Base-by-base conservation (phyloP, 37 sponge, comb jelly and placozoan species). In the Lycopodina hypogea region DNA sequence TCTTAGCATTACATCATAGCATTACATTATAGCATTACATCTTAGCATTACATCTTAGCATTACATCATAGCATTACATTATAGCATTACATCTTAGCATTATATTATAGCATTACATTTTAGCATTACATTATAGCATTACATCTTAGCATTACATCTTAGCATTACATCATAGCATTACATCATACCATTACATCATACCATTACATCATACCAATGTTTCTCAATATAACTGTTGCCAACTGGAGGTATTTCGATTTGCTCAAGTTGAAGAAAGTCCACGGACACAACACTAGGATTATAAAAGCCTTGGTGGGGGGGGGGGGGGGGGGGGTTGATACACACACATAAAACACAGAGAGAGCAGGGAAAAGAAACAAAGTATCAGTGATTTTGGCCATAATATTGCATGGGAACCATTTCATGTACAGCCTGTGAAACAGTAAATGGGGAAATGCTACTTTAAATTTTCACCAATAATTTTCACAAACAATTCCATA, bases 181-280 rank as follows among this genome's bases (percentile, higher is more conserved):
- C 48, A 45, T 45, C 48, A 45, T 45, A 45, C 9, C 15, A 28
- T 59, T 59, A 26, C 28, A 28, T 59, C 28, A 28, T 23, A 2
- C 48, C 48, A 45, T 4, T 9, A 45, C 22, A 3, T 66, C 96
- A 71, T 60, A 94, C 98, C 93, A 33, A 90, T 48, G 34, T 92
- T 88, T 63, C 99, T 87, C 72, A 93, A 39, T 14, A 96, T 59
- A 24, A 95, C 89, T 15, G 97, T 99, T 37, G 83, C 26, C 7
- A 99, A 69, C 57, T 99, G 99, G 0, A 99, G 79, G 21, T 83
- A 59, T 65, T 96, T 99, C 22, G 96, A 89, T 56, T 77, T 83
- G 42, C 89, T 89, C 15, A 96, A 39, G 81, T 99, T 92, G 88
- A 99, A 99, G 80, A 99, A 99, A 29, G 94, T 86, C 78, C 93